phyloP scores from a whole-genome alignment of 2,797 vertebrate species.

The Poecilia gillii region DNA sequence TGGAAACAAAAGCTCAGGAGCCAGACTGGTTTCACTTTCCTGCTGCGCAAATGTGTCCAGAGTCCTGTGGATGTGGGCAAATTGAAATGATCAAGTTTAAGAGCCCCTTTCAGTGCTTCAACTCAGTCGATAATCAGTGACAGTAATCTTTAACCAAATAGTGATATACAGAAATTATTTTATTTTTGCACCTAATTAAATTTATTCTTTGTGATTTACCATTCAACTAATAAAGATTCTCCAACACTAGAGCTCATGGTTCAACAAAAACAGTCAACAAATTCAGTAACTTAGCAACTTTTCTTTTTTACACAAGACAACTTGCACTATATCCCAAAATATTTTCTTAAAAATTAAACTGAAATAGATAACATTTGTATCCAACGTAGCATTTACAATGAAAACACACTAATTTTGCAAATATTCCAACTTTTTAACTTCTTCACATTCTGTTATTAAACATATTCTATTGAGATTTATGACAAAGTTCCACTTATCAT shows the following conservation, averaged over 20 bases:
- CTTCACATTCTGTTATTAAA: background rate
- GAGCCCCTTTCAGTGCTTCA: background rate
- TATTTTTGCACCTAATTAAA: background rate
- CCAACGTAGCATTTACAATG: background rate
- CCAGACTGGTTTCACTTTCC: background rate
- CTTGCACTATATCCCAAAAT: background rate
- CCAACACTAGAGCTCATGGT: background rate
- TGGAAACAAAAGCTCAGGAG: constrained; percentile 36
- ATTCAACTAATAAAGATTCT: background rate
- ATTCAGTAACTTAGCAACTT: background rate
- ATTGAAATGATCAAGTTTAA: background rate
- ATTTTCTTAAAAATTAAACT: background rate
- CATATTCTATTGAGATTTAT: background rate
- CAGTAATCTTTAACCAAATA: background rate
- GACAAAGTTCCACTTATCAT: background rate
- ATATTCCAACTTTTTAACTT: background rate
- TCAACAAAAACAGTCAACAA: background rate
- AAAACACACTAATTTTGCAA: background rate
- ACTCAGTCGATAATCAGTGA: background rate
- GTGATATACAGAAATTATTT: background rate
- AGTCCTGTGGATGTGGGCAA: background rate
- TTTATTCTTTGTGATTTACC: background rate
- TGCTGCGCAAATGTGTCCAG: background rate
- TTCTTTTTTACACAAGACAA: background rate
- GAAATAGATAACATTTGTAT: background rate